phyloP scores from a whole-genome alignment of 2,888 invertebrate genomes.

The Cactoblastis cactorum region DNA sequence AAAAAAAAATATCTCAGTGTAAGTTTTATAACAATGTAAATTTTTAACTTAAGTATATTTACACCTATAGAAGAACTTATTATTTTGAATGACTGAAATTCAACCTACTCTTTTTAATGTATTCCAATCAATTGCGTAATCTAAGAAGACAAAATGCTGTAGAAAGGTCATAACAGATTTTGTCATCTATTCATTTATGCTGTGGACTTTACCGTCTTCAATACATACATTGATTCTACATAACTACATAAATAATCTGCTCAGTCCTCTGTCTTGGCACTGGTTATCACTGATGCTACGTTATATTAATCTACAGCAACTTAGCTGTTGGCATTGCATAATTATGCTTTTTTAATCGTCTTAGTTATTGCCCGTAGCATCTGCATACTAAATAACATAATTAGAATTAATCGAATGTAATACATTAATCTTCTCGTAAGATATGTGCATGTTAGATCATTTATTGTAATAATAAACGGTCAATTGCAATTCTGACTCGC shows the following conservation, averaged over 20 bases:
- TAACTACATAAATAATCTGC: slow-evolving; percentile 9
- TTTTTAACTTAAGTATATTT: no score
- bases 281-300: neutral
- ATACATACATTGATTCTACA: neutral
- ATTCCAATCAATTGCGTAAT: neutral
- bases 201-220: neutral
- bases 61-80: no score
- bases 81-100: no score
- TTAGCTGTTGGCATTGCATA: slow-evolving; percentile 6
- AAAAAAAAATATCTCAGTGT: no score
- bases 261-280: slow-evolving; percentile 6
- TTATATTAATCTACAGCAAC: slow-evolving; percentile 4
- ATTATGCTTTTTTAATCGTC: slow-evolving; percentile 11
- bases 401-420: slow-evolving; percentile 10
- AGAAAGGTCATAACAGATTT: no score
- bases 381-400: slow-evolving; percentile 12
- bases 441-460: neutral
- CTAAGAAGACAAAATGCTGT: no score
- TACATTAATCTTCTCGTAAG: slow-evolving; percentile 4
- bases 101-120: no score
- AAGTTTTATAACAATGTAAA: no score
- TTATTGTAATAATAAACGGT: no score
- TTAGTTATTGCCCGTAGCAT: slow-evolving; percentile 4
- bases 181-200: neutral
- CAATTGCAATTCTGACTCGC: no score